phyloP scores from a whole-genome alignment of 2,888 invertebrate genomes.

The Gasteruption jaculator region DNA sequence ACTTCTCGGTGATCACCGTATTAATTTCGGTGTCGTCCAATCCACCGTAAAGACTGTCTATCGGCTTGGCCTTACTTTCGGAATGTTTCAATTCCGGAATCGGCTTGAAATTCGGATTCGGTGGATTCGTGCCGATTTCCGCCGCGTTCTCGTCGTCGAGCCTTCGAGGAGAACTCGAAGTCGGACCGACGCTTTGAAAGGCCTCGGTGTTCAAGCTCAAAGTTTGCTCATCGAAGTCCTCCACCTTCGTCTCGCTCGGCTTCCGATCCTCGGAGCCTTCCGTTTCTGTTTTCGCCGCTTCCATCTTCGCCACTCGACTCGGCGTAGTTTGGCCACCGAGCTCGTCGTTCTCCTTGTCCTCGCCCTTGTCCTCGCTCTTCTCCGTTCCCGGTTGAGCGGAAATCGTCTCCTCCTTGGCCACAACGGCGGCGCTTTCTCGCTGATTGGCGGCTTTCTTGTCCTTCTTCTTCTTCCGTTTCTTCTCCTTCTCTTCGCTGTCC shows the following conservation, averaged over 20 bases:
- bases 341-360: conserved; percentile 31
- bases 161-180: conserved; percentile 22
- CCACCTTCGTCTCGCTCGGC: conserved; percentile 20
- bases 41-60: conserved; percentile 48
- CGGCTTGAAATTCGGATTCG: conserved; percentile 46
- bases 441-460: conserved; percentile 43
- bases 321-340: conserved; percentile 25
- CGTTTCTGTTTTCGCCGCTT: conserved; percentile 21
- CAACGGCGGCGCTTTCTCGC: conserved; percentile 32
- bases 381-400: conserved; percentile 26
- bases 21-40: conserved; percentile 44
- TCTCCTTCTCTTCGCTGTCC: conserved; percentile 57
- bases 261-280: conserved; percentile 21
- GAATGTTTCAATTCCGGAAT: conserved; percentile 42
- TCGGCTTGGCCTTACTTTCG: conserved; percentile 35
- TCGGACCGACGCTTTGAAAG: conserved; percentile 19
- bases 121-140: conserved; percentile 43
- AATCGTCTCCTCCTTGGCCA: conserved; percentile 27
- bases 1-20: conserved; percentile 37
- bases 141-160: conserved; percentile 24
- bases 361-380: conserved; percentile 28
- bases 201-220: conserved; percentile 46
- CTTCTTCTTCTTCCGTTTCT: conserved; percentile 56
- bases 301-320: conserved; percentile 24
- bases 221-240: conserved; percentile 43